Evolutionary conservation across 2,797 vertebrate species (phyloP).

Genomic region (Tragelaphus oryx): DNA sequence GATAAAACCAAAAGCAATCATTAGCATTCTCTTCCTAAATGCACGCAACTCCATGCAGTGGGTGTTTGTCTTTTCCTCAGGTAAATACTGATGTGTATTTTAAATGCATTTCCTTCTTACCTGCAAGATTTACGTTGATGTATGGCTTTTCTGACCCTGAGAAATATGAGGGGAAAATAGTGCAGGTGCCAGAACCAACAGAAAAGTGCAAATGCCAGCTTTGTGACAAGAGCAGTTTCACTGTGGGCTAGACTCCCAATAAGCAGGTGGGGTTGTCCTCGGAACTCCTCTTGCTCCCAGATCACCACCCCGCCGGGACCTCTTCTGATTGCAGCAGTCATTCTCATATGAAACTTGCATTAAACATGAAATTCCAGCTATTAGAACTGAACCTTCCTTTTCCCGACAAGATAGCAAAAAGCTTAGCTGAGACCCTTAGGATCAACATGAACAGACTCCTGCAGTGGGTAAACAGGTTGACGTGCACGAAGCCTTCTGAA

Average conservation of each 20-base stretch:
- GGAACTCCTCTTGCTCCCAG: neutral
- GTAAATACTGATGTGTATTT: neutral
- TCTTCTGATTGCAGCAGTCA: neutral
- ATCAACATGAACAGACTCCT: neutral
- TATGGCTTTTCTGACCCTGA: neutral
- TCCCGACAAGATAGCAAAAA: conserved; percentile 6
- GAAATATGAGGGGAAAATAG: neutral
- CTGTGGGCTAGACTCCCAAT: neutral
- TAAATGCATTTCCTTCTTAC: neutral
- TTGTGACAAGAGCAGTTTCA: neutral
- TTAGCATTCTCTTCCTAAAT: neutral
- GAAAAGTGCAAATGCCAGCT: neutral
- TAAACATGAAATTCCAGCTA: neutral
- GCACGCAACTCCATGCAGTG: fast-evolving
- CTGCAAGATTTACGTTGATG: neutral
- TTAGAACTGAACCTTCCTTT: neutral
- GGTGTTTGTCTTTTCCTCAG: neutral
- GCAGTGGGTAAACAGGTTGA: neutral
- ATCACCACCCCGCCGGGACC: neutral
- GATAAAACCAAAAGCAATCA: fast-evolving
- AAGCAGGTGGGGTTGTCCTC: too few species aligned
- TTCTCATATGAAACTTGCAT: neutral
- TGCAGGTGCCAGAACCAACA: too few species aligned
- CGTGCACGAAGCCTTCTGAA: neutral
- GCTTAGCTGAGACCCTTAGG: neutral